A percentile compares a stretch with the other conserved stretches of the same genome.
Evolutionary conservation across 2,888 invertebrate species (phyloP).

Genomic region (Nomada ruficornis): DNA sequence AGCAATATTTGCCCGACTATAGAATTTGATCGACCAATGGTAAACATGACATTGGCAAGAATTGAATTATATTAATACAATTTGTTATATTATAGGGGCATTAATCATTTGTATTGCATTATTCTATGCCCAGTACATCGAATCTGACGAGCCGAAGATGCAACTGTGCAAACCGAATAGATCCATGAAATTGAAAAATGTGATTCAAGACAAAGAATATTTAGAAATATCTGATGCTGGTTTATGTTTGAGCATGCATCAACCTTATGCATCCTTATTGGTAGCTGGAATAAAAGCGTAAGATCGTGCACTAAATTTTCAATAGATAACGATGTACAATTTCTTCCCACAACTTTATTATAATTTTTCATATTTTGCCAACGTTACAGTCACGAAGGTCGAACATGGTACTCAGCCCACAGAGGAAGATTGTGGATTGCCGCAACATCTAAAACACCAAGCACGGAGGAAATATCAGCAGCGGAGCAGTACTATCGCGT

Average conservation of each 20-base stretch:
- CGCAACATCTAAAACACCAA: constrained; percentile 91
- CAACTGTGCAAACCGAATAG: constrained; percentile 1
- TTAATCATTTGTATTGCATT: neutral
- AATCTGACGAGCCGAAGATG: constrained; percentile 38
- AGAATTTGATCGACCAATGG: constrained; percentile 76
- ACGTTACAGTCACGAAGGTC: constrained; percentile 92
- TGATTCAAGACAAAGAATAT: constrained; percentile 91
- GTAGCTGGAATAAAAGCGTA: constrained; percentile 96
- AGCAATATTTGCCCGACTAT: constrained; percentile 73
- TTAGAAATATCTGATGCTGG: constrained; percentile 94
- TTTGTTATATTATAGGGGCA: neutral
- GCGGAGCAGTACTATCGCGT: constrained; percentile 90
- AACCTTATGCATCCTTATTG: constrained; percentile 97
- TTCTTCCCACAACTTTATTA: neutral
- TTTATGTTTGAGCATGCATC: constrained; percentile 96
- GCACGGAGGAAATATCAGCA: constrained; percentile 88
- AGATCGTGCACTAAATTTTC: constrained; percentile 67
- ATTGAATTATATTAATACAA: constrained; percentile 16
- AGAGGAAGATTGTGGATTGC: constrained; percentile 98
- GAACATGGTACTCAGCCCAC: constrained; percentile 96
- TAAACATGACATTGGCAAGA: constrained; percentile 39
- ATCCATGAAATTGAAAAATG: constrained; percentile 13
- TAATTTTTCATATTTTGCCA: neutral
- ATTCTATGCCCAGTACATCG: constrained; percentile 71
- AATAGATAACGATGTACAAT: neutral